Evolutionary conservation across 2,797 vertebrate genomes (phyloP), one percentile per base, ranked within the genome.

Genomic region (Mionectes olivaceus): DNA sequence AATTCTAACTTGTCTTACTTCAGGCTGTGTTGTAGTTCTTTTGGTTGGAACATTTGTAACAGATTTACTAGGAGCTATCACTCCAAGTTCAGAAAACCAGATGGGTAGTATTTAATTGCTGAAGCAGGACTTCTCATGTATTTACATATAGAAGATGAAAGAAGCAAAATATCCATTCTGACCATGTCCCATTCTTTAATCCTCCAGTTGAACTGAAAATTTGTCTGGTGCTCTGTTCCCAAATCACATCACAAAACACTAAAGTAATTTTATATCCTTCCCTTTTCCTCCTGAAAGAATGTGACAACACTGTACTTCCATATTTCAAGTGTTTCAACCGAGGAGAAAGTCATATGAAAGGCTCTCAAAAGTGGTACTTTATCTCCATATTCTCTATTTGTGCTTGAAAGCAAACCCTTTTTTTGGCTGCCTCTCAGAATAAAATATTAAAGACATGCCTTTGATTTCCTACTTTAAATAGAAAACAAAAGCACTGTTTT

Each of bases 401-500:
- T 69, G 67, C 93, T 94, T 93, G 68, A 95, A 87, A 95, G 70
- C 25, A 18, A 95, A 61, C 30, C 32, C 14, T 80, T 28, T 90
- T 90, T 76, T 83, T 95, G 89, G 71, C 83, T 79, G 43, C 41
- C 49, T 79, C 43, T 87, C 87, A 93, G 71, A 91, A 79, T 47
- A 83, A 89, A 87, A 92, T 56, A 84, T 90, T 82, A 69, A 90
- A 92, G 46, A 41, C 77, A 17, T 43, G 41, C 32, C 59, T 94
- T 96, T 89, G 63, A 74, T 75, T 80, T 96, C 46, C 52, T 53
- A 35, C 70, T 97, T 82, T 79, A 90, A 83, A 49, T 89, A 95
- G 87, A 95, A 97, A 95, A 91, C 92, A 96, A 95, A 97, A 80
- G 33, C 27, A 69, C 80, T 93, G 63, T 24, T 96, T 94, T 93